phyloP scores from a whole-genome alignment of 2,797 vertebrate genomes.

The Crypturellus tataupa region DNA sequence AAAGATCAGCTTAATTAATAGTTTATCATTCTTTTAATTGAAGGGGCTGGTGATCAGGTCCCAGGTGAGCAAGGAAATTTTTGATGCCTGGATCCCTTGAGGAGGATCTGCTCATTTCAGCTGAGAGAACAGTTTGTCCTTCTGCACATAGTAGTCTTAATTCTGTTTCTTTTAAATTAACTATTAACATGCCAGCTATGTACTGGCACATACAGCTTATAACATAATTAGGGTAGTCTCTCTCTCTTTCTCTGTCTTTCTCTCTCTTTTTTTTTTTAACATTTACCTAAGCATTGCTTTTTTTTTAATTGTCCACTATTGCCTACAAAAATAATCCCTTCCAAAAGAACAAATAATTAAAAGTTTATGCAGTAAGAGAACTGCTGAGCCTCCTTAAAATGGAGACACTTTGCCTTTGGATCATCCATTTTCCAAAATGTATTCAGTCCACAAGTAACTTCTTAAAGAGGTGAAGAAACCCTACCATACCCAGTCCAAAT shows the following conservation, averaged over 20 bases:
- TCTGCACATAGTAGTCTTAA: neutral
- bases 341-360: conserved; percentile 7
- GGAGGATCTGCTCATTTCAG: neutral
- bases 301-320: neutral
- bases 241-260: neutral
- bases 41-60: neutral
- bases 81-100: neutral
- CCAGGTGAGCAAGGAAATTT: conserved; percentile 7
- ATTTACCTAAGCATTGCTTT: neutral
- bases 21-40: conserved; percentile 11
- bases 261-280: neutral
- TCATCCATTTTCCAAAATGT: conserved; percentile 39
- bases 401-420: conserved; percentile 43
- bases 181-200: neutral
- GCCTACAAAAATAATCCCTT: neutral
- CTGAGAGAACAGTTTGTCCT: neutral
- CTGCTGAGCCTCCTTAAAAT: neutral
- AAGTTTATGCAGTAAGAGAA: neutral
- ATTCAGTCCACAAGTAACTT: conserved; percentile 43
- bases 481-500: neutral
- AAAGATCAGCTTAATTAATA: neutral
- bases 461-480: neutral
- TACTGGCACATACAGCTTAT: neutral
- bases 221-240: neutral
- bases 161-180: conserved; percentile 5